Evolutionary conservation across 2,888 invertebrate genomes (phyloP).

Genomic region (Eledona agricola): DNA sequence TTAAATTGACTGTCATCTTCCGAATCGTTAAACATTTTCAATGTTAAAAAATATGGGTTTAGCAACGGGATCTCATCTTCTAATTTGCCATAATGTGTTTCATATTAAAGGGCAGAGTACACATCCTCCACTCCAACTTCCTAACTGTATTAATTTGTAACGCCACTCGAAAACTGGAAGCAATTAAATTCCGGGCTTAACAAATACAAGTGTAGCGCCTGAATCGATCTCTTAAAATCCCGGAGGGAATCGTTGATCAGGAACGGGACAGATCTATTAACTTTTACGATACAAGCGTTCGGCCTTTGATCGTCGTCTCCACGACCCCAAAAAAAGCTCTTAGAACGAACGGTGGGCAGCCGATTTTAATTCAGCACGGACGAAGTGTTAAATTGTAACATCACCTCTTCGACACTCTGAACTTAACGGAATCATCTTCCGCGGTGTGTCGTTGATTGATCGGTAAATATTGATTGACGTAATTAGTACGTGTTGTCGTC

Average conservation of each 20-base stretch:
- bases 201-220: constrained; percentile 16
- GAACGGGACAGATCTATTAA: constrained; percentile 25
- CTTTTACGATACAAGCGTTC: constrained; percentile 24
- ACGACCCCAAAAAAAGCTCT: constrained; percentile 19
- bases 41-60: too few species aligned
- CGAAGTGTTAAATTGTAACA: too few species aligned
- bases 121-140: too few species aligned
- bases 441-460: constrained; percentile 11
- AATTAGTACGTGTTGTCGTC: constrained; percentile 11
- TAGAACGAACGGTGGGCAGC: constrained; percentile 8
- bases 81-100: too few species aligned
- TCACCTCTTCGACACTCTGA: too few species aligned
- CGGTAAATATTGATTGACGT: constrained; percentile 28
- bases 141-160: too few species aligned
- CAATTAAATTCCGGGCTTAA: constrained; percentile 22
- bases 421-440: constrained; percentile 11
- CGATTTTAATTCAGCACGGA: constrained; percentile 10
- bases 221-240: constrained; percentile 14
- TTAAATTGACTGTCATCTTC: too few species aligned
- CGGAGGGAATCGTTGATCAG: constrained; percentile 22
- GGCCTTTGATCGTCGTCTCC: constrained; percentile 17
- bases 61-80: too few species aligned
- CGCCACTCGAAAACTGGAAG: constrained; percentile 1
- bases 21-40: too few species aligned
- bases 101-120: too few species aligned